phyloP scores from a whole-genome alignment of 2,113 vertebrate genomes.

The Cheirogaleus medius region DNA sequence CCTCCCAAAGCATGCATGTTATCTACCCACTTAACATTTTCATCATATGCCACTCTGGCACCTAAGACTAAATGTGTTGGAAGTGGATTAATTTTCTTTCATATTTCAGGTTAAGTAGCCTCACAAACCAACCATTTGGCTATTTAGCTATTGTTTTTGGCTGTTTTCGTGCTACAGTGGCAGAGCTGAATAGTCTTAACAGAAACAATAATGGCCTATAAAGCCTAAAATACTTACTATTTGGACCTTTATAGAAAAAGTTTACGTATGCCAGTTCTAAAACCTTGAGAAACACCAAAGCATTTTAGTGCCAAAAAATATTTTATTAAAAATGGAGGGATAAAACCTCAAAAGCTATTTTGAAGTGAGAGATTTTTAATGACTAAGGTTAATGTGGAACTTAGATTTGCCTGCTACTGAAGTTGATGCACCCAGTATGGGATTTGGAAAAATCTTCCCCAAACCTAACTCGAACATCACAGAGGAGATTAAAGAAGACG shows the following conservation, averaged over 20 bases:
- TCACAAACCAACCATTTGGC: neutral
- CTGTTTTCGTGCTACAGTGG: neutral
- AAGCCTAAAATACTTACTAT: neutral
- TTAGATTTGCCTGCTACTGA: conserved; percentile 72
- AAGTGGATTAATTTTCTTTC: neutral
- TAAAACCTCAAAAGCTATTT: neutral
- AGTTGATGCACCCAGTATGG: conserved; percentile 81
- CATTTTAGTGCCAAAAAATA: neutral
- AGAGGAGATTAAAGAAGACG: conserved; percentile 88
- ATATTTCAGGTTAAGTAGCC: neutral
- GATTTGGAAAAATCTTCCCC: conserved; percentile 97
- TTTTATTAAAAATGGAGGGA: neutral
- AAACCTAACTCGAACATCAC: conserved; percentile 82
- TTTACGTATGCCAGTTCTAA: neutral
- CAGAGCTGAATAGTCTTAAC: neutral
- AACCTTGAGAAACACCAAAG: neutral
- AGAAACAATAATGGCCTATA: neutral
- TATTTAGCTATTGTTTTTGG: neutral
- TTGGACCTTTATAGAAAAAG: neutral
- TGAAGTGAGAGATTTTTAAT: neutral
- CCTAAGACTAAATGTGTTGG: neutral
- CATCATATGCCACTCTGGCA: neutral
- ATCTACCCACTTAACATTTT: neutral
- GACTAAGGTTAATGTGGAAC: conserved; percentile 32
- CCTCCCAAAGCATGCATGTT: neutral